Percentiles rank a stretch among this genome's conserved stretches.
Conservation (phyloP, 2,888 invertebrate species). For the Scaptomyza parva region DNA sequence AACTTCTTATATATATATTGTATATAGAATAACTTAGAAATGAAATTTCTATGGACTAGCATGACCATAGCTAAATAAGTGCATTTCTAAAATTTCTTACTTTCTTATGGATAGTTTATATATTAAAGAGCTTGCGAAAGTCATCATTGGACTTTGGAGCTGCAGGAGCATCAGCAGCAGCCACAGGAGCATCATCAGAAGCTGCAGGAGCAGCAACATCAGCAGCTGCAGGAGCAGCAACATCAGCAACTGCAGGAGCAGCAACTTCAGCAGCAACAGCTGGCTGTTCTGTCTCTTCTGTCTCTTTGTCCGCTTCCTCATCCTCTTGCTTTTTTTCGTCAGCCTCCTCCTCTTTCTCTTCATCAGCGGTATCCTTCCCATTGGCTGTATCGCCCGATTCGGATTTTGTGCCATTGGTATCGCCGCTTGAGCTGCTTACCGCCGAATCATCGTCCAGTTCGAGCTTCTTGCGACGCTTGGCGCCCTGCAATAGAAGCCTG, state of each 20-base stretch:
- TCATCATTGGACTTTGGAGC: constrained; percentile 81
- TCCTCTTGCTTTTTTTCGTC: background rate
- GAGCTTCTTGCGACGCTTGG: constrained; percentile 76
- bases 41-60: constrained; percentile 1
- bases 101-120: constrained; percentile 19
- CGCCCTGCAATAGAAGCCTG: constrained; percentile 59
- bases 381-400: constrained; percentile 3
- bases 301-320: background rate
- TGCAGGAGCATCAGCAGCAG: background rate
- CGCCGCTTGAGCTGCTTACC: constrained; percentile 43
- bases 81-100: background rate
- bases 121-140: constrained; percentile 81
- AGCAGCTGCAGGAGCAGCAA: too few species aligned
- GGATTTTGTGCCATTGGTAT: constrained; percentile 57
- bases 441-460: constrained; percentile 44
- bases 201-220: too few species aligned
- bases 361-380: constrained; percentile 3
- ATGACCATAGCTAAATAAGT: constrained; percentile 12
- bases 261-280: too few species aligned
- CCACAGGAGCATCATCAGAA: too few species aligned
- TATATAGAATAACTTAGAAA: constrained; percentile 16
- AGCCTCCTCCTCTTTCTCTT: background rate
- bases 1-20: constrained; percentile 6
- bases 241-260: too few species aligned
- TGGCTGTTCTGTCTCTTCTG: constrained; percentile 1